These are phyloP conservation scores for Pomacea maculata DNA, from an alignment of 1,140 invertebrate species.

Conservation along the genomic window DNA sequence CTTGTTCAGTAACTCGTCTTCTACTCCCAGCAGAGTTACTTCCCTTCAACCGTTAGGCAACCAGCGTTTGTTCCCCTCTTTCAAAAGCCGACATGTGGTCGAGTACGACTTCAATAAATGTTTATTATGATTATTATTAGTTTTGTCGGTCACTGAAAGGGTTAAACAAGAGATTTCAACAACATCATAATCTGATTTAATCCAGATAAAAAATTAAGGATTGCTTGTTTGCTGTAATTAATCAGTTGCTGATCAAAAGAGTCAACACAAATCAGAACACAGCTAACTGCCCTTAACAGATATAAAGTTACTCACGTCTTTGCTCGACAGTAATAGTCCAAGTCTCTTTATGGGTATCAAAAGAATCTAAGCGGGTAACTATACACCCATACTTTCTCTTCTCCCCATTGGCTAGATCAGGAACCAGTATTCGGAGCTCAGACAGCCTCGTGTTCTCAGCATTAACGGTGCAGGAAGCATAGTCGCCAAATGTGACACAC, in stretches of 20 bases:
- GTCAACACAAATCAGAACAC: no score
- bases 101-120: no score
- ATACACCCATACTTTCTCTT: slow-evolving; percentile 9
- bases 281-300: background rate
- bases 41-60: background rate
- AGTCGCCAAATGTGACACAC: slow-evolving; percentile 17
- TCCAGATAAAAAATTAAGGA: no score
- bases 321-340: background rate
- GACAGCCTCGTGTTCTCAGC: background rate
- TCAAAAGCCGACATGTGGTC: no score
- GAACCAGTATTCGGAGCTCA: background rate
- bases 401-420: slow-evolving; percentile 11
- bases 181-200: no score
- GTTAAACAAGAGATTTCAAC: no score
- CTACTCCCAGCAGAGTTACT: background rate
- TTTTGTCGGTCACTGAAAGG: no score
- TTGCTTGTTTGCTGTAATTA: no score
- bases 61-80: background rate
- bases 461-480: slow-evolving; percentile 10
- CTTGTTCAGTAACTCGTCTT: background rate
- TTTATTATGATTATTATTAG: no score
- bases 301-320: background rate
- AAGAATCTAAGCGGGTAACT: background rate
- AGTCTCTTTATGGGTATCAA: background rate
- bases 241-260: no score